Evolutionary conservation across 2,888 invertebrate genomes (phyloP).

Genomic region (Homarus gammarus): DNA sequence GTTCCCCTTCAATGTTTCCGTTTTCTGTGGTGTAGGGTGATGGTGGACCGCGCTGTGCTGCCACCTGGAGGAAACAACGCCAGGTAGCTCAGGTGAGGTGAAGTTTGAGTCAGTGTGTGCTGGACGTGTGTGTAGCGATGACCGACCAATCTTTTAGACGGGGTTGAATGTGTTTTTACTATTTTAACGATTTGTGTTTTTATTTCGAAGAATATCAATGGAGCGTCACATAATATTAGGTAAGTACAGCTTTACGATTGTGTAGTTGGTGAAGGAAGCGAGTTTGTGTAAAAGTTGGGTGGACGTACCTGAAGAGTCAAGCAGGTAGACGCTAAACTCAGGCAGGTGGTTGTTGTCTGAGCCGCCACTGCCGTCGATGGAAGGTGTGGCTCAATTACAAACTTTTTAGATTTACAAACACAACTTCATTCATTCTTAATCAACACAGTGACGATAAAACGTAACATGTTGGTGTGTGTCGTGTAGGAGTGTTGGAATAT

Average conservation of each 20-base stretch:
- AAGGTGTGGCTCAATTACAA: neutral
- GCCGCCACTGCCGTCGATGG: neutral
- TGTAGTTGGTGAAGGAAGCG: too few relatives aligned
- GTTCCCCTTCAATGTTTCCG: neutral
- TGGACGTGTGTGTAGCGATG: conserved; percentile 20
- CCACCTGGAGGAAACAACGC: conserved; percentile 30
- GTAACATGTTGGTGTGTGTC: too few relatives aligned
- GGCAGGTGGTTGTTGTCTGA: conserved; percentile 22
- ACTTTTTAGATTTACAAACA: too few relatives aligned
- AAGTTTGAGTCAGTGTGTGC: conserved; percentile 23
- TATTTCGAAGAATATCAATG: conserved; percentile 32
- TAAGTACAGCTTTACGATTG: neutral
- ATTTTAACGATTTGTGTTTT: conserved; percentile 20
- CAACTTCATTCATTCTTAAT: too few relatives aligned
- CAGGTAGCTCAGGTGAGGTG: neutral
- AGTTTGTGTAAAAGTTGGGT: neutral
- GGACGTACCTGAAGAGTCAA: neutral
- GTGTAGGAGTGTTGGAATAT: too few relatives aligned
- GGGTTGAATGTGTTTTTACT: conserved; percentile 13
- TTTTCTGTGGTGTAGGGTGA: neutral
- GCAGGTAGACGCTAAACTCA: neutral
- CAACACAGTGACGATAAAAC: too few relatives aligned
- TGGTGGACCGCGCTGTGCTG: neutral
- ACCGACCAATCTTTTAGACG: conserved; percentile 25
- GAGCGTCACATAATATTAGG: conserved; percentile 34